A percentile compares a stretch with the other conserved stretches of the same genome.
phyloP scores from a whole-genome alignment of 2,113 vertebrate species.

The Indicator maculatus region DNA sequence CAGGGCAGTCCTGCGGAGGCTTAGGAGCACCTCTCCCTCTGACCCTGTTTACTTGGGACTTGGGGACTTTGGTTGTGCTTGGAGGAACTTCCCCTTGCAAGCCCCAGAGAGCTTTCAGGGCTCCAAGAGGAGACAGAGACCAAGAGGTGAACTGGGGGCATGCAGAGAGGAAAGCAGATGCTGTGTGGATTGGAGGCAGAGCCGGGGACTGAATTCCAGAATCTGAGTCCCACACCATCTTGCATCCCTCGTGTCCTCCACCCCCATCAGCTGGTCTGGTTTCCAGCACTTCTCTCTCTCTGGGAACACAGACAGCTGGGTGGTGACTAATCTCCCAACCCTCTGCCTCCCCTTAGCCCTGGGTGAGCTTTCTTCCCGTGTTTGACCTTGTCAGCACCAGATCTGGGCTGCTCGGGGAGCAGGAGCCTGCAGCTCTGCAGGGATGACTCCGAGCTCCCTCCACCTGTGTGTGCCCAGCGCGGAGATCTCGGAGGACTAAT shows the following conservation, averaged over 20 bases:
- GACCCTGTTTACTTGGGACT: too few species aligned
- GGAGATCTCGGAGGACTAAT: not conserved
- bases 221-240: not conserved
- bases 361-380: not conserved
- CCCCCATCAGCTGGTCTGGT: not conserved
- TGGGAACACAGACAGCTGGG: not conserved
- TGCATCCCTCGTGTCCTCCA: not conserved
- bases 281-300: not conserved
- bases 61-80: not conserved
- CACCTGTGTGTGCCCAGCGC: not conserved
- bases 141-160: not conserved
- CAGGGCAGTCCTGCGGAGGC: not conserved
- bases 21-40: not conserved
- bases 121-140: not conserved
- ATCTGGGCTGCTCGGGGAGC: not conserved
- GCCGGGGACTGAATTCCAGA: not conserved
- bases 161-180: not conserved
- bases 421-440: not conserved
- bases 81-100: not conserved
- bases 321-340: constrained; percentile 43
- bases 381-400: constrained; percentile 26
- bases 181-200: not conserved
- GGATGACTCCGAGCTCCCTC: not conserved
- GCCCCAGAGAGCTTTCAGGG: not conserved
- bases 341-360: not conserved